These are phyloP conservation scores for Amazona vittata DNA, from an alignment of 2,113 vertebrate genomes.

Conservation along the genomic window DNA sequence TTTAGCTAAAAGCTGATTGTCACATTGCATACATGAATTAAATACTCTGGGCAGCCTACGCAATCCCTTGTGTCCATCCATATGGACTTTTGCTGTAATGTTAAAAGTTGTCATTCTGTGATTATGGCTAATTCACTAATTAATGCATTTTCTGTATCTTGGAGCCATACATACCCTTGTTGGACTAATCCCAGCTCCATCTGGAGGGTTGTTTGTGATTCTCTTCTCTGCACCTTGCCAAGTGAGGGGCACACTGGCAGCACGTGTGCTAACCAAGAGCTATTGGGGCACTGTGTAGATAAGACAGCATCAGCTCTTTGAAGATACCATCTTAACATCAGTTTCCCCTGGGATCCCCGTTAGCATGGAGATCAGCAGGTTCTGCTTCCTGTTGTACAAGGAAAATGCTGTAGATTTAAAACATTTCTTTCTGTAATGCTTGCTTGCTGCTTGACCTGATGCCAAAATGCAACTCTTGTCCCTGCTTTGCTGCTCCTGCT, in stretches of 20 bases:
- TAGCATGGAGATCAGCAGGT: neutral
- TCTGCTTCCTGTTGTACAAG: neutral
- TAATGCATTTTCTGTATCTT: neutral
- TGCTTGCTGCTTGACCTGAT: neutral
- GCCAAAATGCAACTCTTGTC: neutral
- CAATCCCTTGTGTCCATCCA: neutral
- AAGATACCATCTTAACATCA: neutral
- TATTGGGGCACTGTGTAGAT: too few species aligned
- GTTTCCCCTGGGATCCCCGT: too few species aligned
- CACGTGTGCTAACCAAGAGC: neutral
- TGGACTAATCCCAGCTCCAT: neutral
- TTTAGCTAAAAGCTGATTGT: neutral
- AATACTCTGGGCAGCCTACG: neutral
- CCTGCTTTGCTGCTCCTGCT: neutral
- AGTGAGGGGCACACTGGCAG: neutral
- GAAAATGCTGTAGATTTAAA: neutral
- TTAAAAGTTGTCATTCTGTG: neutral
- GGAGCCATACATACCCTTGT: fast-evolving
- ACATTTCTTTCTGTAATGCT: neutral
- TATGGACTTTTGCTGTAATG: neutral
- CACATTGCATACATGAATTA: fast-evolving
- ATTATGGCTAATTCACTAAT: neutral
- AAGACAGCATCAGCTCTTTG: neutral
- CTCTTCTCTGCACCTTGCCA: neutral
- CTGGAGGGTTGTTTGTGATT: neutral